phyloP scores from a whole-genome alignment of 1,140 invertebrate genomes.

The Heliconius hermathena region DNA sequence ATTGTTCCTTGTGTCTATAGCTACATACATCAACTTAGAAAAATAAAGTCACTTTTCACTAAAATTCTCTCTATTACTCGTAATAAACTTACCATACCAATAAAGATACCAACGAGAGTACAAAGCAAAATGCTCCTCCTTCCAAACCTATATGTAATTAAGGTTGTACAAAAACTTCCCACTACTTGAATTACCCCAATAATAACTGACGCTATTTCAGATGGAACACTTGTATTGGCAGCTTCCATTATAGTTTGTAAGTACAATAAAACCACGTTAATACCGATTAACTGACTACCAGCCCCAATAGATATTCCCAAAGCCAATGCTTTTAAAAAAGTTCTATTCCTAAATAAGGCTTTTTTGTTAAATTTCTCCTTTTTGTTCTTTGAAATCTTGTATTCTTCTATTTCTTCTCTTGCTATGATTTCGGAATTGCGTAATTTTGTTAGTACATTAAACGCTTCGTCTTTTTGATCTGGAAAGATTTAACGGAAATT shows the following conservation, averaged over 20 bases:
- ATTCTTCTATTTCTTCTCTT: constrained; percentile 33
- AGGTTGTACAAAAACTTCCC: constrained; percentile 11
- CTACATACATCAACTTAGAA: too few relatives aligned
- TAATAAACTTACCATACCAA: constrained; percentile 34
- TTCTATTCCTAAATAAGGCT: constrained; percentile 22
- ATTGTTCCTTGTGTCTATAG: too few relatives aligned
- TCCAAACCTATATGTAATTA: constrained; percentile 14
- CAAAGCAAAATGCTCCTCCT: constrained; percentile 25
- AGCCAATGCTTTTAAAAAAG: constrained; percentile 21
- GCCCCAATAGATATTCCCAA: constrained; percentile 5
- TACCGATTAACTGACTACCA: constrained; percentile 24
- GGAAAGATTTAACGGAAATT: neutral
- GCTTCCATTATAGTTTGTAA: constrained; percentile 36
- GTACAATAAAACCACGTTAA: constrained; percentile 29
- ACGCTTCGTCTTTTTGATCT: constrained; percentile 23
- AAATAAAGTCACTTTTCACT: too few relatives aligned
- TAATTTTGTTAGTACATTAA: constrained; percentile 21
- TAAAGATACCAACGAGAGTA: constrained; percentile 19
- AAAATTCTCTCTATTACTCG: too few relatives aligned
- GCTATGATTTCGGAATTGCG: constrained; percentile 20
- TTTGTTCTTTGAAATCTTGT: constrained; percentile 15
- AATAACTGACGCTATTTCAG: constrained; percentile 32
- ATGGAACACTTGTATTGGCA: constrained; percentile 22
- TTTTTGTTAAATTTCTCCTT: constrained; percentile 19
- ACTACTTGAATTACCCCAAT: constrained; percentile 31